Conservation (phyloP, 2,797 vertebrate species). For the Sylvia borin region DNA sequence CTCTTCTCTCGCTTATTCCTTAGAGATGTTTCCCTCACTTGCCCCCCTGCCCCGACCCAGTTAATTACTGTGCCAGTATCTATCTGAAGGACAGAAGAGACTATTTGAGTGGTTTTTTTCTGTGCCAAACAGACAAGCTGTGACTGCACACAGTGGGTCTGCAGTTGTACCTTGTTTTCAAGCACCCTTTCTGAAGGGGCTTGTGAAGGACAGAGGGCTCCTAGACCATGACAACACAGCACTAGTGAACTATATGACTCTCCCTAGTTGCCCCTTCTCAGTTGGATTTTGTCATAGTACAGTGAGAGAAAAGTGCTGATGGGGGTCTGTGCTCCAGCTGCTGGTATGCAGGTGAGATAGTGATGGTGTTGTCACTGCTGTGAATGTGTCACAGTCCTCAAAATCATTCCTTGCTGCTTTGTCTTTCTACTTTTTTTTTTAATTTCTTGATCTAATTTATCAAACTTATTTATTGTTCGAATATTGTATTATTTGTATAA, state of each 20-base stretch:
- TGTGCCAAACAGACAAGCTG: slow-evolving; percentile 36
- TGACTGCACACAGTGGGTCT: not conserved
- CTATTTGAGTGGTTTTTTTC: not conserved
- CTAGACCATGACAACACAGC: not conserved
- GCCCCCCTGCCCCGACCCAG: fast-evolving
- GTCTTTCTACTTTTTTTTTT: slow-evolving; percentile 44
- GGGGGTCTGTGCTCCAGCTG: slow-evolving; percentile 18
- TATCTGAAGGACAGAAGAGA: not conserved
- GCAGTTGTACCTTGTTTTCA: not conserved
- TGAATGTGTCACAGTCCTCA: slow-evolving; percentile 56
- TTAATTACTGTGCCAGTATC: not conserved
- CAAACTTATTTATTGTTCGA: slow-evolving; percentile 51
- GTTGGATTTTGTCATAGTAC: not conserved
- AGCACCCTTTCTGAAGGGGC: not conserved
- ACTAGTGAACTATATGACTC: not conserved
- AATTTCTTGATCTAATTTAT: slow-evolving; percentile 57
- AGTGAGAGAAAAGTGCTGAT: slow-evolving; percentile 57
- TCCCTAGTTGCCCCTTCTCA: not conserved
- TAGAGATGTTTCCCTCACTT: not conserved
- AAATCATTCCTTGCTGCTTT: slow-evolving; percentile 69
- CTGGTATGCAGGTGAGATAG: slow-evolving; percentile 24
- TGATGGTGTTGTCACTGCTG: slow-evolving; percentile 46
- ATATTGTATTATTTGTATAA: slow-evolving; percentile 71
- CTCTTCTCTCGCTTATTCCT: not conserved
- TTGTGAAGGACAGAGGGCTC: not conserved